Evolutionary conservation across 2,113 vertebrate genomes (phyloP), one percentile per base, ranked within the genome.

Genomic region (Mohoua ochrocephala): DNA sequence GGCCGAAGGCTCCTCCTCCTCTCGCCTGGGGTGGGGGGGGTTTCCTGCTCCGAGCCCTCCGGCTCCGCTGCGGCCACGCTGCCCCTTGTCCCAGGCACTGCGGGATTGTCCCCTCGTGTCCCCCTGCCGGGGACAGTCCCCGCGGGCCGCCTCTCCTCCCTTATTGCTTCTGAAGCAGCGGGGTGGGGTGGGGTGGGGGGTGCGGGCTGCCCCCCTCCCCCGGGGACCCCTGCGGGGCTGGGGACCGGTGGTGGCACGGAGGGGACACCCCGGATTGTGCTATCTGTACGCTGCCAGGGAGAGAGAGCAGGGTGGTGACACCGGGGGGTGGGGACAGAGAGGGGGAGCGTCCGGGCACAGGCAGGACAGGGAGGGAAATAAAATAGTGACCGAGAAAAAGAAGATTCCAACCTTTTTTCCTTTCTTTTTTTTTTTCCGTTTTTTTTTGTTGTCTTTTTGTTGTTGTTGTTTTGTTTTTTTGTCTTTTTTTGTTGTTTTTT

Each of bases 161-260:
- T 97, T 97, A 97, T 96, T 97, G 97, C 98, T 98, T 97, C 95
- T 94, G 95, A 97, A 97, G 96, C 96, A 96, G 98, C 82, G 13
- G 50, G 59, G 39, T 8, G 37, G 26, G 47, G 33, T n/a, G n/a
- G n/a, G n/a, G n/a, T n/a, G 30, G 27, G 49, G 39, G 11, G 50
- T 11, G n/a, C n/a, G 60, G 53, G 53, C 77, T 60, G 77, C 33
- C 53, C 69, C 44, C 77, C 10, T 28, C 53, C 69, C 44, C 77
- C 10, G 16, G 53, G 60, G 37, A 37, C 8, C 52, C 77, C 60
- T 44, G 60, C 20, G 39, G 54, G 65, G 82, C 73, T 52, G 22
- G 28, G 87, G 87, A 33, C 28, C 17, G 27, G 59, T 56, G 96
- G 91, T 76, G 96, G 92, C 84, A 87, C 57, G 50, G 77, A 92